Percentiles rank a stretch among this genome's conserved stretches.
Evolutionary conservation across 2,797 vertebrate species (phyloP).

Genomic region (Etheostoma perlongum): DNA sequence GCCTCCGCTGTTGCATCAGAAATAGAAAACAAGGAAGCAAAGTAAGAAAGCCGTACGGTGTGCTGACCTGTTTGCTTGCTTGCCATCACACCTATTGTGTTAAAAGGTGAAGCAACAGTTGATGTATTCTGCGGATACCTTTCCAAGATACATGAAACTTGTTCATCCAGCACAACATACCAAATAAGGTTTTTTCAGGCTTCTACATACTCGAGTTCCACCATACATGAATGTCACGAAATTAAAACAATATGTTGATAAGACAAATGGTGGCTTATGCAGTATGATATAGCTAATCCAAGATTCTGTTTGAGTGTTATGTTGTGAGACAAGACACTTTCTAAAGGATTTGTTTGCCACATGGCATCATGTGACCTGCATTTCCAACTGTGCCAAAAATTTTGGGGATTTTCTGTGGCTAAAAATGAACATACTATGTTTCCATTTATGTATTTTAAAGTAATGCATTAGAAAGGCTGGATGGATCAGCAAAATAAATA

Average conservation of each 20-base stretch:
- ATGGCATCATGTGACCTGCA: neutral
- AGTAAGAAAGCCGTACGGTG: neutral
- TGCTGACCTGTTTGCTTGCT: constrained; percentile 3
- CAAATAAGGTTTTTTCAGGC: neutral
- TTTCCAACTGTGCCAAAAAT: neutral
- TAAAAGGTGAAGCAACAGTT: neutral
- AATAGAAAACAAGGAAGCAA: constrained; percentile 3
- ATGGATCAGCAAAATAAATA: too few species aligned
- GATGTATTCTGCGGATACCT: neutral
- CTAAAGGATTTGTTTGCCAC: neutral
- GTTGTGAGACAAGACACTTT: neutral
- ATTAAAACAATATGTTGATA: constrained; percentile 1
- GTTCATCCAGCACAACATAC: constrained; percentile 15
- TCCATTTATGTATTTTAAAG: too few species aligned
- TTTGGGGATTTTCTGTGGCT: neutral
- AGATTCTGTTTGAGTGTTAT: neutral
- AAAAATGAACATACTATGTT: neutral
- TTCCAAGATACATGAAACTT: constrained; percentile 28
- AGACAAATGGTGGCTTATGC: constrained; percentile 4
- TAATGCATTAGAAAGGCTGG: too few species aligned
- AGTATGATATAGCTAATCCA: neutral
- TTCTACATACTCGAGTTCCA: neutral
- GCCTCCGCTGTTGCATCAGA: neutral
- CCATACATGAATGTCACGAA: neutral
- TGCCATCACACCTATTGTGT: constrained; percentile 1